phyloP scores from a whole-genome alignment of 2,113 vertebrate genomes.

The Cyrtonyx montezumae region DNA sequence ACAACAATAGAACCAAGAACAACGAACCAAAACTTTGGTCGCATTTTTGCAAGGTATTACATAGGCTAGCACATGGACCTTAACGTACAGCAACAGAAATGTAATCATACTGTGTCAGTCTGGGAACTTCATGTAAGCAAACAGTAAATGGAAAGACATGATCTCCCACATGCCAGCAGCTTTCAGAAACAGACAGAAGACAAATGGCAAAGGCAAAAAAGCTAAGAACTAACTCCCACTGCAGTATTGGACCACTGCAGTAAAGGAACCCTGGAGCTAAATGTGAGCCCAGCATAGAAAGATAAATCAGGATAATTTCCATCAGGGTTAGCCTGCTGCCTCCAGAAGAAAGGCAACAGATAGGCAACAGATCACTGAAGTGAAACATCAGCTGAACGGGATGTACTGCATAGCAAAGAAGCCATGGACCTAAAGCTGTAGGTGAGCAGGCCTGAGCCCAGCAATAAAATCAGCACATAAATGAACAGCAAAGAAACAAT shows the following conservation, averaged over 20 bases:
- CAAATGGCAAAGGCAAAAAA: background rate
- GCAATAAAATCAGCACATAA: rapidly evolving
- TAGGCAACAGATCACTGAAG: background rate
- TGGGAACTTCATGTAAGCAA: background rate
- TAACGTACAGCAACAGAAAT: background rate
- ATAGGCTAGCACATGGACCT: background rate
- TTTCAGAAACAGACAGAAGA: background rate
- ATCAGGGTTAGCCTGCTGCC: background rate
- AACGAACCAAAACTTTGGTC: background rate
- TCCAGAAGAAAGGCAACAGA: background rate
- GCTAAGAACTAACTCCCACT: background rate
- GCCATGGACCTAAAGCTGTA: background rate
- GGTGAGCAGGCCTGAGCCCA: background rate
- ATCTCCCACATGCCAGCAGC: background rate
- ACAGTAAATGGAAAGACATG: background rate
- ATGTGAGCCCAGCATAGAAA: background rate
- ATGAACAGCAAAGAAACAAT: background rate
- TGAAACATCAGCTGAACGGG: background rate
- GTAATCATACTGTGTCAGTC: background rate
- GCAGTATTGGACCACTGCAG: background rate
- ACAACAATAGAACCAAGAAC: slow-evolving; percentile 14
- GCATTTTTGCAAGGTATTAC: background rate
- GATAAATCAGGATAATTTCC: background rate
- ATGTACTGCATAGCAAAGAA: background rate
- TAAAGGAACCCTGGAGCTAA: background rate